Percentiles rank a stretch among this genome's conserved stretches.
Conservation (phyloP, 30 jellyfish, hydroid and myxozoan species). For the Mastigias papua region DNA sequence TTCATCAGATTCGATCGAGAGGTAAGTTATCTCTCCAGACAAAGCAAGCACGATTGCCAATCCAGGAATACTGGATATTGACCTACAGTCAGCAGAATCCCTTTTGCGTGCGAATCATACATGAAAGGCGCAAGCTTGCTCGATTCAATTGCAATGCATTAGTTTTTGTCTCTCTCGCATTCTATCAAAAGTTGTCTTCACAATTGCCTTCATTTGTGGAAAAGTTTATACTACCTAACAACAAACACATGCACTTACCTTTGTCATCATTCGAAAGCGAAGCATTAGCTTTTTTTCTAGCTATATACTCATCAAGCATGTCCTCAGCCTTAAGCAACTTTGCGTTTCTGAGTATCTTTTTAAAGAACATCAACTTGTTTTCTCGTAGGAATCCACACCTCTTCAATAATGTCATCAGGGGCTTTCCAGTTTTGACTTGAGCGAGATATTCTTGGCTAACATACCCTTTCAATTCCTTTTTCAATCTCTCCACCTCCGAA, state of each 20-base stretch:
- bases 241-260: not conserved
- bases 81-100: too few relatives aligned
- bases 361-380: conserved; percentile 38
- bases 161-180: too few relatives aligned
- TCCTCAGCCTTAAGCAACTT: conserved; percentile 23
- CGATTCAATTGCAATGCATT: too few relatives aligned
- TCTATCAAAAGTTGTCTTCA: too few relatives aligned
- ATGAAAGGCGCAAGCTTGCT: too few relatives aligned
- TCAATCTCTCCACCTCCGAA: conserved; percentile 41
- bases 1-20: too few relatives aligned
- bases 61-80: too few relatives aligned
- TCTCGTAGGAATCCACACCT: conserved; percentile 36
- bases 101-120: too few relatives aligned
- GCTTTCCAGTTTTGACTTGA: conserved; percentile 52
- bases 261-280: not conserved
- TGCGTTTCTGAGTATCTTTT: conserved; percentile 36
- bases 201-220: too few relatives aligned
- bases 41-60: too few relatives aligned
- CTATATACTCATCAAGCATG: conserved; percentile 40
- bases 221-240: too few relatives aligned
- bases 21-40: too few relatives aligned
- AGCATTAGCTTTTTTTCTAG: conserved; percentile 6
- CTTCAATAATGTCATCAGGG: conserved; percentile 18
- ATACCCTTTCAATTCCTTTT: conserved; percentile 64
- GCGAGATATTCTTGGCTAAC: conserved; percentile 52